Base-by-base conservation (phyloP, 1,140 invertebrate species). In the Euglossa dilemma region DNA sequence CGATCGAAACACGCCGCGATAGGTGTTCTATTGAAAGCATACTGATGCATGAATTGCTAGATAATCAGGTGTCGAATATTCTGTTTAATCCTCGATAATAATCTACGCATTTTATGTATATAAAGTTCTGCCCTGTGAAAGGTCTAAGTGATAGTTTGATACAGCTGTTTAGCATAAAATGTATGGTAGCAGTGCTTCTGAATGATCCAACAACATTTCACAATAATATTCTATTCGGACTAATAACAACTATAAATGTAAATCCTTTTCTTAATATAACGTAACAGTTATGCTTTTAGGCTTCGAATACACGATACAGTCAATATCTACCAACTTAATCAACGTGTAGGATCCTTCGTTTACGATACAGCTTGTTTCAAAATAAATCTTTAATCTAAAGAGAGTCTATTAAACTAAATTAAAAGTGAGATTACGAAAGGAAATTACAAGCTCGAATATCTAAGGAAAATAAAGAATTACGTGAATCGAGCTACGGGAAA, bases 1-100 rank as follows among this genome's bases (percentile, higher is more conserved):
- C 72, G 28, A 67, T 67, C 25, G 43, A 76, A 66, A 75, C 72
- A 76, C 59, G 66, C 61, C 43, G 57, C 23, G 73, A 59, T 20
- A 50, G 54, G 59, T 56, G 74, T 47, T 59, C 9, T 47, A 59
- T 76, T 25, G 18, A 47, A 82, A 76, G 72, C 61, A 52, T 82
- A 69, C 20, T 6, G 54, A 69, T 76, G 80, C 63, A 50, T 52
- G 45, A 25, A 59, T 50, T 57, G n/a, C n/a, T 69, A 16, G 45
- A 76, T 76, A 76, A 69, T 81, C 67, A 57, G 57, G 28, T 36
- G 47, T 57, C 63, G 28, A 52, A 59, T 82, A 76, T 5, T 67
- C 69, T 6, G 14, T 43, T 36, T 23, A 61, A 63, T 72, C 52
- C 45, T 56, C 63, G 45, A 47, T 47, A 67, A 74, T 76, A 25